Percentiles rank a stretch among this genome's conserved stretches.
Conservation (phyloP, 1,140 invertebrate species). For the Neelides sp. region DNA sequence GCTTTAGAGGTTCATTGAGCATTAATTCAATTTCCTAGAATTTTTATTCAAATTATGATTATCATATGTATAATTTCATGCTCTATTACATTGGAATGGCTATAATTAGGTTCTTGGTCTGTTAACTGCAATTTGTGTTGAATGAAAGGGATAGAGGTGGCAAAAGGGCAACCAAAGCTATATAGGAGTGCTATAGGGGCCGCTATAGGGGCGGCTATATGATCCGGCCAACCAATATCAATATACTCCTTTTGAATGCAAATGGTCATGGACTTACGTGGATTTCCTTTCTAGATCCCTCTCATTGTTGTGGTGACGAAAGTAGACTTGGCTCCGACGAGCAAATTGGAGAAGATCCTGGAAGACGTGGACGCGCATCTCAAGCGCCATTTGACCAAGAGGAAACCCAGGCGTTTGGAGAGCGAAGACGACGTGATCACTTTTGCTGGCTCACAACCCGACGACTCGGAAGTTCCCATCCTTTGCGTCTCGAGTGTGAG, state of each 20-base stretch:
- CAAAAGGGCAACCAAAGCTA: too few relatives aligned
- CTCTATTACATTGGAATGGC: neutral
- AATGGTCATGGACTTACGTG: too few relatives aligned
- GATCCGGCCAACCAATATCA: too few relatives aligned
- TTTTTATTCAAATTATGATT: neutral
- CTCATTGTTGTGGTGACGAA: constrained; percentile 85
- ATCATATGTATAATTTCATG: neutral
- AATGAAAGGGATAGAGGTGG: too few relatives aligned
- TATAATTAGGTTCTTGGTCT: too few relatives aligned
- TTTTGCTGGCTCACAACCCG: constrained; percentile 47
- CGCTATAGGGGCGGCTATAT: too few relatives aligned
- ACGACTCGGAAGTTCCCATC: constrained; percentile 58
- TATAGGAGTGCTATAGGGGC: too few relatives aligned
- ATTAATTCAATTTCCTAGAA: neutral
- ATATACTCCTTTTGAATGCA: too few relatives aligned
- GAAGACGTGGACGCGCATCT: constrained; percentile 43
- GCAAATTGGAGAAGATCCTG: constrained; percentile 43
- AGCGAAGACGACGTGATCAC: constrained; percentile 59
- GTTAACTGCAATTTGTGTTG: too few relatives aligned
- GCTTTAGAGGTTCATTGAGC: constrained; percentile 54
- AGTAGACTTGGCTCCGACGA: constrained; percentile 52
- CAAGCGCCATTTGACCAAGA: constrained; percentile 13
- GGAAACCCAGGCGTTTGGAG: constrained; percentile 47
- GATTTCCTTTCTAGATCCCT: constrained; percentile 38
- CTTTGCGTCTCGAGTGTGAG: constrained; percentile 91